Evolutionary conservation across 1,140 invertebrate species (phyloP), one percentile per base, ranked within the genome.

Genomic region (Campoletis sonorensis): DNA sequence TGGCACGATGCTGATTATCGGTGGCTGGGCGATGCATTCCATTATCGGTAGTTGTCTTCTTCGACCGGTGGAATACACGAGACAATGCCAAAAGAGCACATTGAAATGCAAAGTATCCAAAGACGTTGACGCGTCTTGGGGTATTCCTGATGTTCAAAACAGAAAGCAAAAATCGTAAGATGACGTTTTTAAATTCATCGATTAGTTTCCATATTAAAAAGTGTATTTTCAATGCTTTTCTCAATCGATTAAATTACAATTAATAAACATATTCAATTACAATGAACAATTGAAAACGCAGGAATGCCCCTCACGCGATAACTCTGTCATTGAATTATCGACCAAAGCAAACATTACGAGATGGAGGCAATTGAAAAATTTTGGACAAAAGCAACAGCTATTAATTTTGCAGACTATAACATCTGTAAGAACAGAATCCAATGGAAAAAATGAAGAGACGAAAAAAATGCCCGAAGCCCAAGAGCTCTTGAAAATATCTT

Each of bases 21-120:
- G 95, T 4, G 95, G 91, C 4, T 89, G 95, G 71, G 93, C 95
- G 0, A 92, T 96, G 81, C 95, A 96, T 85, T 93, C 94, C 0
- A 90, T 94, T 3, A 92, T 95, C 1, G 95, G 95, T 3, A 94
- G 95, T 1, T 93, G 93, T 83, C 88, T 96, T 21, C 88, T 96
- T 67, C 94, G 95, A 89, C 95, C 95, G 4, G 91, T 95, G 2
- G 93, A 95, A 85, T 27, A 33, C 1, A 58, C 64, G 27, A 54
- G 23, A 51, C 92, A 94, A 91, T 94, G 95, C 92, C 92, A 93
- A 77, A 92, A 93, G 79, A 93, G 93, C 71, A 93, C 94, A 79
- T 70, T 26, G 18, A 58, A 8, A 49, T 23, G 21, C 75, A 79
- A 83, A 33, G 84, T 72, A 78, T 16, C 27, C 33, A 33, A 67